Conservation (phyloP, 2,888 invertebrate species). For the Syrista parreyssii region DNA sequence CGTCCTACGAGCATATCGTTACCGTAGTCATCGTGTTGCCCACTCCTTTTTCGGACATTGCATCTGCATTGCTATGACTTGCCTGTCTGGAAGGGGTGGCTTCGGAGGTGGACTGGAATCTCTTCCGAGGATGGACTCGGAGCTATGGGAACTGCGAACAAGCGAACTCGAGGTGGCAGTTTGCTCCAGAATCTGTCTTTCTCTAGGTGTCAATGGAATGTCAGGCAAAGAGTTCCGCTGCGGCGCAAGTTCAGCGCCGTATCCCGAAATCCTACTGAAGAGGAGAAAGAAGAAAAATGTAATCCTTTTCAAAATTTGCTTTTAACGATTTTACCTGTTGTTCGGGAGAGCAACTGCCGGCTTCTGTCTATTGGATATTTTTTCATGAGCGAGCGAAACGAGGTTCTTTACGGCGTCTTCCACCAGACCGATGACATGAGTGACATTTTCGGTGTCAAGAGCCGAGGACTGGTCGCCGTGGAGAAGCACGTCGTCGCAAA, state of each 20-base stretch:
- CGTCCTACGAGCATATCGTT: constrained; percentile 34
- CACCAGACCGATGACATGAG: constrained; percentile 77
- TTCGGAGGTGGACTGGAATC: constrained; percentile 86
- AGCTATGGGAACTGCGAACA: constrained; percentile 83
- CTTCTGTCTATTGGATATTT: constrained; percentile 75
- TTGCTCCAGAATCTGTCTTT: constrained; percentile 75
- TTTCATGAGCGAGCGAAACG: constrained; percentile 84
- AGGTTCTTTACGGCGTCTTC: constrained; percentile 82
- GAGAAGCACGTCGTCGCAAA: constrained; percentile 89
- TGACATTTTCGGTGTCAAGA: constrained; percentile 73
- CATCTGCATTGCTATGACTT: constrained; percentile 30
- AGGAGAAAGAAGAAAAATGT: background rate
- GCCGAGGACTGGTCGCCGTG: constrained; percentile 78
- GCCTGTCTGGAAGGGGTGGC: constrained; percentile 87
- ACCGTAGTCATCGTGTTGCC: no score
- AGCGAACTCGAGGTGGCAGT: constrained; percentile 70
- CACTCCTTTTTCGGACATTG: no score
- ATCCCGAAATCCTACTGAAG: constrained; percentile 56
- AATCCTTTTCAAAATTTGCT: background rate
- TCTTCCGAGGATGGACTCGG: constrained; percentile 81
- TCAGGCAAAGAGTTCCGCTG: constrained; percentile 81
- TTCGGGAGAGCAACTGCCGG: constrained; percentile 51
- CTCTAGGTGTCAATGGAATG: constrained; percentile 85
- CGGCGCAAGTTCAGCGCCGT: constrained; percentile 59
- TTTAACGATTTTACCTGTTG: constrained; percentile 50